phyloP scores from a whole-genome alignment of 1,140 invertebrate species.

The Lineus longissimus region DNA sequence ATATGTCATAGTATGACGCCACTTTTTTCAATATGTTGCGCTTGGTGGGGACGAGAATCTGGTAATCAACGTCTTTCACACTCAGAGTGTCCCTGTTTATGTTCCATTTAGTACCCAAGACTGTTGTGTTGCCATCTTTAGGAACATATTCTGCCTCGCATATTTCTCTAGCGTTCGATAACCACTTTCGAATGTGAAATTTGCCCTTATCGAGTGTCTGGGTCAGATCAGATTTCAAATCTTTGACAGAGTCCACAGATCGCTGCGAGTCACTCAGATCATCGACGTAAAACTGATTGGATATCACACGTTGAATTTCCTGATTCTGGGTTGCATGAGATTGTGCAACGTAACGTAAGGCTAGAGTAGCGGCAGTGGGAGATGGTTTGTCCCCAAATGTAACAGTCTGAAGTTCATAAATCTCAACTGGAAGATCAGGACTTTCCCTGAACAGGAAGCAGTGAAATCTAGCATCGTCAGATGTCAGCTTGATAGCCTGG shows the following conservation, averaged over 20 bases:
- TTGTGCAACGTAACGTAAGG: constrained; percentile 1
- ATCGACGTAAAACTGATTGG: constrained; percentile 2
- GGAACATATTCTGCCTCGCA: neutral
- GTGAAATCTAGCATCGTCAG: neutral
- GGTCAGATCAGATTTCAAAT: neutral
- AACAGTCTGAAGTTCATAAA: neutral
- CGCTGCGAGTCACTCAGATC: constrained; percentile 5
- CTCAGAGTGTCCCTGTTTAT: neutral
- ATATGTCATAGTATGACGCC: constrained; percentile 1
- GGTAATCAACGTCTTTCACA: neutral
- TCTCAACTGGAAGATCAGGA: neutral
- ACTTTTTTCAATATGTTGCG: neutral
- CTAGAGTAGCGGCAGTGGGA: neutral
- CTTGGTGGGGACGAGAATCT: neutral
- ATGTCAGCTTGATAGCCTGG: constrained; percentile 4
- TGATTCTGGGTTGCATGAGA: neutral
- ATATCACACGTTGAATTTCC: constrained; percentile 4
- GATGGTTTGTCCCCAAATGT: neutral
- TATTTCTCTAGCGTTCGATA: neutral
- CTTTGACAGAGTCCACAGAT: neutral
- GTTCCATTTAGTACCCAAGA: constrained; percentile 2
- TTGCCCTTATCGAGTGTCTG: neutral
- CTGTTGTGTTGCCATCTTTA: neutral
- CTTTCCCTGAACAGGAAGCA: constrained; percentile 5
- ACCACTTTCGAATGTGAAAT: neutral